These are phyloP conservation scores for Bombus turneri DNA, from an alignment of 1,140 invertebrate genomes.

Conservation along the genomic window DNA sequence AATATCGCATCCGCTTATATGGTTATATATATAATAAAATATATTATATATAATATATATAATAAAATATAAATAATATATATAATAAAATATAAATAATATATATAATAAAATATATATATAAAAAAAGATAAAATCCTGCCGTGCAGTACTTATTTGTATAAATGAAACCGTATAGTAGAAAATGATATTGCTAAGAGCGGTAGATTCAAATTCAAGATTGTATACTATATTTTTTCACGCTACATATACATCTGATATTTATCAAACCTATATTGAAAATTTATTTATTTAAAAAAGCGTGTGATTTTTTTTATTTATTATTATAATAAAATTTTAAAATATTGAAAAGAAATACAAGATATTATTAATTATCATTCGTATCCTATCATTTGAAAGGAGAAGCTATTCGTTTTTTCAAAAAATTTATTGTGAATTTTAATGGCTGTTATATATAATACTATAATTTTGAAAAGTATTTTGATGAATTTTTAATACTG, in stretches of 20 bases:
- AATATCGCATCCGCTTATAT: no score
- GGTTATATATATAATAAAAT: no score
- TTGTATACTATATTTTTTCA: not conserved
- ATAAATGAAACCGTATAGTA: not conserved
- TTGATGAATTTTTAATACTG: no score
- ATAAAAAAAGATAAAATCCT: no score
- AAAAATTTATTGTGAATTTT: conserved; percentile 4
- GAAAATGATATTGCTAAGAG: not conserved
- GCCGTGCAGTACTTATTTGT: not conserved
- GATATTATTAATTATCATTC: not conserved
- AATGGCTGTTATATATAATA: not conserved
- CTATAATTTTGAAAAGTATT: not conserved
- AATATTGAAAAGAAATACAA: not conserved
- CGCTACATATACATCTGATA: not conserved
- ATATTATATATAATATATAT: no score
- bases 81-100: no score
- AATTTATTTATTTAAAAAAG: not conserved
- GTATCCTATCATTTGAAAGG: no score
- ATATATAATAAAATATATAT: no score
- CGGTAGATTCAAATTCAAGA: conserved; percentile 5
- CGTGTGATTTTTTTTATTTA: not conserved
- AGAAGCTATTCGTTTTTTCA: not conserved
- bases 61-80: no score
- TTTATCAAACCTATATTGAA: not conserved
- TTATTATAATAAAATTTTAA: not conserved